Conservation (phyloP, 2,888 invertebrate genomes). For the Adela reaumurella region DNA sequence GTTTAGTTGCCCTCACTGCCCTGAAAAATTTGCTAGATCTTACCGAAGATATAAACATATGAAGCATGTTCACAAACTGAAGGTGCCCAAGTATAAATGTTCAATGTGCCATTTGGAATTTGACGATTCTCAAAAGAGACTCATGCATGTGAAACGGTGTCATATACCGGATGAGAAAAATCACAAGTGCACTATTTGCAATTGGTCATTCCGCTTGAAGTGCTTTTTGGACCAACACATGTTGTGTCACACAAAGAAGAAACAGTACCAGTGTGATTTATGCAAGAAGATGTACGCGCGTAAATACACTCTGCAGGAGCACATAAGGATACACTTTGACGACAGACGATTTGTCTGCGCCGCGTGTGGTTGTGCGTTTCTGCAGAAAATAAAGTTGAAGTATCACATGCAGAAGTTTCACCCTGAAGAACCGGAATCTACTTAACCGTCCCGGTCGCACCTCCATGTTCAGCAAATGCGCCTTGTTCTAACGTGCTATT, state of each 20-base stretch:
- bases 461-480: no score
- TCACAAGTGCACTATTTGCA: slow-evolving; percentile 21
- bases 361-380: slow-evolving; percentile 28
- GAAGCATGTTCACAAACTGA: slow-evolving; percentile 26
- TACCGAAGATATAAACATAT: slow-evolving; percentile 39
- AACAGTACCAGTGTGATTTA: slow-evolving; percentile 22
- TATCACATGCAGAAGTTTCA: slow-evolving; percentile 23
- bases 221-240: slow-evolving; percentile 24
- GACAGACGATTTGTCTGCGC: slow-evolving; percentile 26
- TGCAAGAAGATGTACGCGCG: slow-evolving; percentile 17
- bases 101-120: slow-evolving; percentile 25
- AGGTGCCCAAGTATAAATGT: slow-evolving; percentile 30
- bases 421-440: neutral
- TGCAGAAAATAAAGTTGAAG: no score
- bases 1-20: slow-evolving; percentile 42
- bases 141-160: slow-evolving; percentile 26
- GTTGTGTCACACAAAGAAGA: slow-evolving; percentile 22
- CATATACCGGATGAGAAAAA: slow-evolving; percentile 21
- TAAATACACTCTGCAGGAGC: neutral
- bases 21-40: slow-evolving; percentile 34
- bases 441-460: no score
- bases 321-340: slow-evolving; percentile 1
- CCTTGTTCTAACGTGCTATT: no score
- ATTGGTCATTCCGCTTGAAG: slow-evolving; percentile 21
- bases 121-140: slow-evolving; percentile 21